Conservation (phyloP, 1,140 invertebrate species). For the Cylas formicarius region DNA sequence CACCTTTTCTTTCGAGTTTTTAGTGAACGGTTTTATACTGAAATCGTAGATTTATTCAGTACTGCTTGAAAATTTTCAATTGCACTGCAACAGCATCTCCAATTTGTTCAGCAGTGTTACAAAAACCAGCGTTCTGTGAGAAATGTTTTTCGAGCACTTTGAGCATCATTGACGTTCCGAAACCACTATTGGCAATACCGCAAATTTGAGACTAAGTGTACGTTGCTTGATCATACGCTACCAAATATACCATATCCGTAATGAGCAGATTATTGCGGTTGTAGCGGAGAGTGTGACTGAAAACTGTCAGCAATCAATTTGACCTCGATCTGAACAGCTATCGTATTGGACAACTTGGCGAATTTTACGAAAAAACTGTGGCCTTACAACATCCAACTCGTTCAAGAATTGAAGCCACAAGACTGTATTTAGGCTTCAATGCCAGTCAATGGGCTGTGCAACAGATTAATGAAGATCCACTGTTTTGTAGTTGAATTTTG, state of each 20-base stretch:
- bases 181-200: conserved; percentile 11
- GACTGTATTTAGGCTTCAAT: conserved; percentile 3
- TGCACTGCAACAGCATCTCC: conserved; percentile 8
- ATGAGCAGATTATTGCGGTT: conserved; percentile 14
- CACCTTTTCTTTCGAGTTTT: conserved; percentile 7
- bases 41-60: conserved; percentile 6
- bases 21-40: conserved; percentile 4
- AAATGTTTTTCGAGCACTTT: conserved; percentile 14
- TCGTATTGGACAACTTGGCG: too few species aligned
- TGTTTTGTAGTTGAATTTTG: conserved; percentile 21
- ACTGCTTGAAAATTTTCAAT: too few species aligned
- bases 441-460: conserved; percentile 15
- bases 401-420: conserved; percentile 16
- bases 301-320: conserved; percentile 14
- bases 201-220: conserved; percentile 8
- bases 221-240: conserved; percentile 6
- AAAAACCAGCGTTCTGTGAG: conserved; percentile 12
- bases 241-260: conserved; percentile 11
- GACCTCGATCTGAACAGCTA: conserved; percentile 12
- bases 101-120: conserved; percentile 7
- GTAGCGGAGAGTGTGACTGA: conserved; percentile 14
- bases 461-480: conserved; percentile 15
- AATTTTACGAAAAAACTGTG: too few species aligned
- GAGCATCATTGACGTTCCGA: conserved; percentile 7
- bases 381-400: conserved; percentile 15